Conservation (phyloP, 2,888 invertebrate genomes). For the Ichneumoninae sp. region DNA sequence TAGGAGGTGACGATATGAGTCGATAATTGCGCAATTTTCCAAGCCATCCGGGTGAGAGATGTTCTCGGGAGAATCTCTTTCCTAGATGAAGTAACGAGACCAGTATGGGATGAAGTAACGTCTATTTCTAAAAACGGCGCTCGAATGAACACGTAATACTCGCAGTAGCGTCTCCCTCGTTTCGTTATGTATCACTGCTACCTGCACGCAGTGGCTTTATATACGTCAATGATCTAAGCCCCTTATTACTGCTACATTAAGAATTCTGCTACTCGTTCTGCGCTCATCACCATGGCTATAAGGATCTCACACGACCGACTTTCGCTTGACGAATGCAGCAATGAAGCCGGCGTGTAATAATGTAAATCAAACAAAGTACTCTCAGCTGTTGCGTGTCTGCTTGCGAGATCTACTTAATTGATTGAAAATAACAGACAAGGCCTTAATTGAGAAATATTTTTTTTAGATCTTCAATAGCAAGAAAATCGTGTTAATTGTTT, state of each 20-base stretch:
- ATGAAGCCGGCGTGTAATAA: conserved; percentile 8
- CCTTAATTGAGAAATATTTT: neutral
- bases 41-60: neutral
- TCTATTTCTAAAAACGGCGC: conserved; percentile 61
- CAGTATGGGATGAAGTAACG: conserved; percentile 37
- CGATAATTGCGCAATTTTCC: conserved; percentile 38
- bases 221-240: conserved; percentile 69
- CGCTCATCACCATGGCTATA: neutral
- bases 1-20: neutral
- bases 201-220: conserved; percentile 56
- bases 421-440: neutral
- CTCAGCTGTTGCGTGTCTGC: neutral
- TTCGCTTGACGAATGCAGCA: conserved; percentile 24
- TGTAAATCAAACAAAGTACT: conserved; percentile 1
- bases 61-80: conserved; percentile 22
- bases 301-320: conserved; percentile 38
- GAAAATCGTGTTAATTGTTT: neutral
- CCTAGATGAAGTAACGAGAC: conserved; percentile 18
- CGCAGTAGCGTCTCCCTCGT: conserved; percentile 12
- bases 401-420: neutral
- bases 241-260: conserved; percentile 41
- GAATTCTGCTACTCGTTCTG: neutral
- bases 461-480: neutral
- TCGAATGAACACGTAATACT: conserved; percentile 40
- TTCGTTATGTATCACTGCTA: conserved; percentile 8